These are phyloP conservation scores for Apoderus coryli DNA, from an alignment of 2,888 invertebrate genomes.

Conservation along the genomic window DNA sequence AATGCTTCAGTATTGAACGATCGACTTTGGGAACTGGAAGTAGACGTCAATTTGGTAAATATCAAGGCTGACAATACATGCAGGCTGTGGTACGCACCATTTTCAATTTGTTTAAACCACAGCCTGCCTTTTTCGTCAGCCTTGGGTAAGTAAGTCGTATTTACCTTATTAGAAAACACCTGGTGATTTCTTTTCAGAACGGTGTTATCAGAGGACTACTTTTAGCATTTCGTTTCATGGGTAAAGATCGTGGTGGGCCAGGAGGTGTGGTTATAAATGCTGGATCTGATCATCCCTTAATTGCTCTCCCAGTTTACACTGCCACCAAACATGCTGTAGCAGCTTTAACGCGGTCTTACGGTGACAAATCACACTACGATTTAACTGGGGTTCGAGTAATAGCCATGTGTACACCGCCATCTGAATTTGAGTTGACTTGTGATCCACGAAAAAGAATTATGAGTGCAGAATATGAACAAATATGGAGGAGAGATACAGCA, in stretches of 20 bases:
- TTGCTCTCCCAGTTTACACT: conserved; percentile 61
- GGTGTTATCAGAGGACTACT: conserved; percentile 63
- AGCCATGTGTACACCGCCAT: conserved; percentile 54
- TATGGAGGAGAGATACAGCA: conserved; percentile 55
- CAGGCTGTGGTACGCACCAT: too few relatives aligned
- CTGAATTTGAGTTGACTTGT: conserved; percentile 49
- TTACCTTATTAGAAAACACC: too few relatives aligned
- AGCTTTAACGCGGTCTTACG: conserved; percentile 57
- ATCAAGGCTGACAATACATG: too few relatives aligned
- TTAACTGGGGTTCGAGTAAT: conserved; percentile 57
- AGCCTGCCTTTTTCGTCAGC: too few relatives aligned
- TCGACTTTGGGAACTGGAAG: conserved; percentile 29
- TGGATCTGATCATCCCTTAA: conserved; percentile 56
- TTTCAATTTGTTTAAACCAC: too few relatives aligned
- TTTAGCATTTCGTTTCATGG: conserved; percentile 59
- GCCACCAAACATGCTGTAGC: conserved; percentile 65
- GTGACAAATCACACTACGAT: conserved; percentile 59
- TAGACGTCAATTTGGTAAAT: conserved; percentile 55
- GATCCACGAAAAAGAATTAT: conserved; percentile 57
- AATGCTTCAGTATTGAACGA: conserved; percentile 31
- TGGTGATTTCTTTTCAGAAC: conserved; percentile 46
- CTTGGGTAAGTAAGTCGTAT: too few relatives aligned
- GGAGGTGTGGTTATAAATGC: conserved; percentile 67
- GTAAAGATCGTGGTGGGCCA: conserved; percentile 58
- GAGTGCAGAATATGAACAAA: conserved; percentile 55